These are phyloP conservation scores for Cryptus armator DNA, from an alignment of 2,888 invertebrate genomes.

Conservation along the genomic window DNA sequence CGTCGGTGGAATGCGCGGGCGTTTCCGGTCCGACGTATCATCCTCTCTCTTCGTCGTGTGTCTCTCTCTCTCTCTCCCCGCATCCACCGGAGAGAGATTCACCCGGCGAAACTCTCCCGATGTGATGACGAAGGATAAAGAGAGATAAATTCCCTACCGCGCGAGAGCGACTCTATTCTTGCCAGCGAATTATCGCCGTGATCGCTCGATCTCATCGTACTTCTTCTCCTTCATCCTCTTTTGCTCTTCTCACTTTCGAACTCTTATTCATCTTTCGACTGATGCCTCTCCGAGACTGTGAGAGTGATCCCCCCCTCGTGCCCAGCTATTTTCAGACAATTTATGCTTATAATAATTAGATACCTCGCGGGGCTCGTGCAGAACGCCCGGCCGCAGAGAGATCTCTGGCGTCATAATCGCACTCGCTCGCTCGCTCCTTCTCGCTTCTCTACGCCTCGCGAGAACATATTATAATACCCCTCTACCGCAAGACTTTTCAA, in stretches of 20 bases:
- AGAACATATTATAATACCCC: not conserved
- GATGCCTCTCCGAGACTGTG: constrained; percentile 36
- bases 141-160: not conserved
- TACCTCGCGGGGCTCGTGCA: constrained; percentile 63
- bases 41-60: constrained; percentile 39
- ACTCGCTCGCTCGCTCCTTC: constrained; percentile 35
- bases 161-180: constrained; percentile 17
- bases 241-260: constrained; percentile 29
- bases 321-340: constrained; percentile 65
- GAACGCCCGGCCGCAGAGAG: constrained; percentile 56
- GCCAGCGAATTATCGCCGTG: constrained; percentile 52
- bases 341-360: constrained; percentile 69
- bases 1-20: constrained; percentile 71
- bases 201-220: constrained; percentile 45
- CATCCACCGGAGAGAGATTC: constrained; percentile 16
- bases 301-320: constrained; percentile 28
- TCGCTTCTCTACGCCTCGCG: not conserved
- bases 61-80: constrained; percentile 26
- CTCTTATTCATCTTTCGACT: constrained; percentile 46
- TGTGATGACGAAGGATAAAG: not conserved
- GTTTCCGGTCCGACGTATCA: constrained; percentile 70
- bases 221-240: not conserved
- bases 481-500: not conserved
- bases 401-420: constrained; percentile 58
- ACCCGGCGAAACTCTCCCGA: not conserved